These are phyloP conservation scores for Micronycteris hirsuta DNA, from an alignment of 2,113 vertebrate genomes.

Conservation along the genomic window DNA sequence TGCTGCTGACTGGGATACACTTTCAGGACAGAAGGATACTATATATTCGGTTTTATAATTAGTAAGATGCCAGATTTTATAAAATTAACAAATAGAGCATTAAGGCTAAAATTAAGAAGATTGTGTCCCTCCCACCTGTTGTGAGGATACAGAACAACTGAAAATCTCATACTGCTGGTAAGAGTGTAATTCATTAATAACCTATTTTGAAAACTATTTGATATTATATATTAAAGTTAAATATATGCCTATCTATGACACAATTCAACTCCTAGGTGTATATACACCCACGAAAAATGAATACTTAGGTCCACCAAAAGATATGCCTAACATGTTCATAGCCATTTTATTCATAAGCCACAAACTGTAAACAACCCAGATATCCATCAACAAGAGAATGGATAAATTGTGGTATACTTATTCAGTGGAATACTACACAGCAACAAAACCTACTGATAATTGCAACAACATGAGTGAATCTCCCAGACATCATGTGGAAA, in stretches of 20 bases:
- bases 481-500: not conserved
- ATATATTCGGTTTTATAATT: conserved; percentile 73
- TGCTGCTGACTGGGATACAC: not conserved
- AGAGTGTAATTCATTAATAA: not conserved
- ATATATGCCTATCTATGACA: not conserved
- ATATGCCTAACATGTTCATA: not conserved
- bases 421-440: not conserved
- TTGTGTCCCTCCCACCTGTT: not conserved
- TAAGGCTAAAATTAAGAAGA: conserved; percentile 29
- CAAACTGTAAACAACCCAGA: not conserved
- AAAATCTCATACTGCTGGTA: not conserved
- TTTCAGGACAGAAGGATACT: conserved; percentile 65
- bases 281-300: not conserved
- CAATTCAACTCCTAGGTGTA: not conserved
- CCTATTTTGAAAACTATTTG: not conserved
- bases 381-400: not conserved
- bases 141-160: not conserved
- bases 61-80: conserved; percentile 71
- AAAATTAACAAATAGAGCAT: conserved; percentile 73
- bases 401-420: not conserved
- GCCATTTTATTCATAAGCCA: not conserved
- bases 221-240: not conserved
- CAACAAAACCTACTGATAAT: not conserved
- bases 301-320: not conserved
- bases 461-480: not conserved